These are phyloP conservation scores for Trichoplusia ni DNA, from an alignment of 1,140 invertebrate species.

Conservation along the genomic window DNA sequence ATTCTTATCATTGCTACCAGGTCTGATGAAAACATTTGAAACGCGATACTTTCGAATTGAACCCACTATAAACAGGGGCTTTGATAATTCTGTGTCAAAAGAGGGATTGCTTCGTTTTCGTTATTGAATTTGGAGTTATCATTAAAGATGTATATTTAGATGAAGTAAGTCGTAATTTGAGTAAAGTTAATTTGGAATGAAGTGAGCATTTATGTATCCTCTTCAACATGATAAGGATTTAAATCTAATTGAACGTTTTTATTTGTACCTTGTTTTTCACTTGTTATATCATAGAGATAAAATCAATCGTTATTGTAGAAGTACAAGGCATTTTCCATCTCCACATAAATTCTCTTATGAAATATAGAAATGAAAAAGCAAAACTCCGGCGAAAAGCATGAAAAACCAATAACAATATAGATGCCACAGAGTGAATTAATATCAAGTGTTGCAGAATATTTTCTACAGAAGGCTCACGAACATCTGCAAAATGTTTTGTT, in stretches of 20 bases:
- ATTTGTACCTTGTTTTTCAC: too few species aligned
- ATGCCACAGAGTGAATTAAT: slow-evolving; percentile 21
- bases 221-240: slow-evolving; percentile 5
- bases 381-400: background rate
- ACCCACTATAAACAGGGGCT: slow-evolving; percentile 4
- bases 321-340: background rate
- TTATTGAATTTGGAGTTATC: slow-evolving; percentile 26
- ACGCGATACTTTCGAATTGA: slow-evolving; percentile 14
- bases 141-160: slow-evolving; percentile 25
- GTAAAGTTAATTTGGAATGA: slow-evolving; percentile 12
- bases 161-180: slow-evolving; percentile 16
- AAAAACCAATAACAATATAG: slow-evolving; percentile 25
- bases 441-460: slow-evolving; percentile 26
- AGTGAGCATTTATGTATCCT: slow-evolving; percentile 3
- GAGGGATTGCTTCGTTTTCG: slow-evolving; percentile 24
- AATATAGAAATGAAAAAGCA: background rate
- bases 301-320: too few species aligned
- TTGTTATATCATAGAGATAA: too few species aligned
- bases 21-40: slow-evolving; percentile 19
- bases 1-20: slow-evolving; percentile 4
- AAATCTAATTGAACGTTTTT: background rate
- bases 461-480: slow-evolving; percentile 16
- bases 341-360: slow-evolving; percentile 1
- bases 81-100: slow-evolving; percentile 32
- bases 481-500: slow-evolving; percentile 30